These are phyloP conservation scores for Metallyticus violacea DNA, from an alignment of 2,888 invertebrate species.

Conservation along the genomic window DNA sequence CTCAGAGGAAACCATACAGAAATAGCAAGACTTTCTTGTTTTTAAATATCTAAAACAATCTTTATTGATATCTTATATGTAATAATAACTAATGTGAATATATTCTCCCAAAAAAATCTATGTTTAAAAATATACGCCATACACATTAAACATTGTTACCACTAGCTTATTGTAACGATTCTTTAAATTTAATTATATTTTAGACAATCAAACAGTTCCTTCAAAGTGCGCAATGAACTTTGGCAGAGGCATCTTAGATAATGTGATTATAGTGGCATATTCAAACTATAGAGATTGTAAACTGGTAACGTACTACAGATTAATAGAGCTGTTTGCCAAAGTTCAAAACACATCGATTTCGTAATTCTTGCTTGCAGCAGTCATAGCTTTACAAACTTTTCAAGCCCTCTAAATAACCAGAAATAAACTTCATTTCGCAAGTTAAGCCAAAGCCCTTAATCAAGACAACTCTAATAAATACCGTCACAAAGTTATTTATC, in stretches of 20 bases:
- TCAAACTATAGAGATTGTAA: neutral
- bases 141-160: constrained; percentile 3
- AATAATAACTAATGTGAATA: constrained; percentile 3
- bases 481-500: too few species aligned
- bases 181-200: neutral
- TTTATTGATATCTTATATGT: neutral
- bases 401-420: too few species aligned
- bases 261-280: neutral
- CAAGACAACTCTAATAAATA: too few species aligned
- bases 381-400: neutral
- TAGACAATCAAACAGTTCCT: neutral
- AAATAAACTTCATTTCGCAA: neutral
- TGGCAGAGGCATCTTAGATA: neutral
- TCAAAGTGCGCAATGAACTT: neutral
- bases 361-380: neutral
- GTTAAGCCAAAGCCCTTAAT: neutral
- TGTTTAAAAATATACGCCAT: constrained; percentile 10
- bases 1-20: neutral
- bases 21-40: neutral
- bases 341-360: neutral
- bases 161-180: constrained; percentile 4
- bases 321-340: neutral
- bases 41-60: neutral
- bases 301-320: too few species aligned
- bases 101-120: constrained; percentile 5